Percentiles rank a stretch among this genome's conserved stretches.
Conservation (phyloP, 2,797 vertebrate genomes). For the Cuniculus paca region DNA sequence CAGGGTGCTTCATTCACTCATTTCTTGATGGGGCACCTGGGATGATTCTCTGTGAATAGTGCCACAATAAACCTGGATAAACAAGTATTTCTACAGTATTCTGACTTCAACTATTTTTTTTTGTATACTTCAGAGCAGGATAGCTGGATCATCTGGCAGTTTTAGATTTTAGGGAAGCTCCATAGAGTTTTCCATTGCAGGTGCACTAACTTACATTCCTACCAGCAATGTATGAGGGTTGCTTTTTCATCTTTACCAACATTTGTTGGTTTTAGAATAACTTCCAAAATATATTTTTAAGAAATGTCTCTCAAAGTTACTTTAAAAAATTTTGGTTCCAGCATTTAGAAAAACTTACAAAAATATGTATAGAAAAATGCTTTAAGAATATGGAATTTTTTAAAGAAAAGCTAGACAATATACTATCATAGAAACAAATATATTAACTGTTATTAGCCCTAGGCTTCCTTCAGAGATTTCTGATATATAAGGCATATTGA, state of each 20-base stretch:
- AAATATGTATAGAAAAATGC: not conserved
- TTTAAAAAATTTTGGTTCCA: not conserved
- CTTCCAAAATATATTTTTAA: not conserved
- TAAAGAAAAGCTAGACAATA: not conserved
- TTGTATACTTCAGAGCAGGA: no score
- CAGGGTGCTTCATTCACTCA: not conserved
- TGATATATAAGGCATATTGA: not conserved
- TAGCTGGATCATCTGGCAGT: not conserved
- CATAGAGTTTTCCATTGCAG: no score
- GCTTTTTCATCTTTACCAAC: not conserved
- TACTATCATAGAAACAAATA: not conserved
- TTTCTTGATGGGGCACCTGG: not conserved
- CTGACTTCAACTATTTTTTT: not conserved
- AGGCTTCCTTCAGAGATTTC: not conserved
- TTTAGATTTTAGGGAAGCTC: not conserved
- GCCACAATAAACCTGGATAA: not conserved
- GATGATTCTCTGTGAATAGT: not conserved
- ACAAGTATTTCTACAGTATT: not conserved
- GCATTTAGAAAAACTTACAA: not conserved
- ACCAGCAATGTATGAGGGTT: not conserved
- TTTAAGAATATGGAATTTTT: not conserved
- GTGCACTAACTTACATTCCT: not conserved
- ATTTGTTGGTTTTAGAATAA: not conserved
- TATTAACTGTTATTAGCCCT: not conserved
- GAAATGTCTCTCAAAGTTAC: not conserved